Conservation (phyloP, 2,113 vertebrate genomes). For the Odocoileus virginianus region DNA sequence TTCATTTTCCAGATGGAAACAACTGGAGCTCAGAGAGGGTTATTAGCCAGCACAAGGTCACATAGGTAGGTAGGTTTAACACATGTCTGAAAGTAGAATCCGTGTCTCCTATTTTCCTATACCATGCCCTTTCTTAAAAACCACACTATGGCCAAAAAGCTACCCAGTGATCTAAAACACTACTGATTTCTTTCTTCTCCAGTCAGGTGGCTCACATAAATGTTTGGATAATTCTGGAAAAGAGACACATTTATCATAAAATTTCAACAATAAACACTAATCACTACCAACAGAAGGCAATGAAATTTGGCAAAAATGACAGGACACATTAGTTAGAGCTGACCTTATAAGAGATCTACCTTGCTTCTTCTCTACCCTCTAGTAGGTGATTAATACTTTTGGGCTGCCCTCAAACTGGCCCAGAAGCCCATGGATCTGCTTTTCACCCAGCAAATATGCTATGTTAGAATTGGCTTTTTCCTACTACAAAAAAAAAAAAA, state of each 20-base stretch:
- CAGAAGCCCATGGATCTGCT: not conserved
- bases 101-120: not conserved
- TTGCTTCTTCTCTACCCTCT: not conserved
- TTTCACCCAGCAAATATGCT: not conserved
- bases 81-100: not conserved
- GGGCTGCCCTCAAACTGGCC: not conserved
- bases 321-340: not conserved
- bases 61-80: not conserved
- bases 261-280: not conserved
- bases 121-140: not conserved
- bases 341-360: not conserved
- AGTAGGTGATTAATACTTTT: not conserved
- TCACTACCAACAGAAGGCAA: not conserved
- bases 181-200: slow-evolving; percentile 22
- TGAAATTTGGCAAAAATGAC: not conserved
- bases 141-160: not conserved
- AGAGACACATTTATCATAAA: not conserved
- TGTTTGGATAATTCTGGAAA: not conserved
- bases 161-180: not conserved
- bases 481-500: not conserved
- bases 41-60: slow-evolving; percentile 46
- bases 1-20: slow-evolving; percentile 51
- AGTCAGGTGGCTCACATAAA: not conserved
- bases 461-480: not conserved
- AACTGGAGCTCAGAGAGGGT: not conserved